Evolutionary conservation across 23 tunicate species (phyloP).

Genomic region (Botrylloides violaceus): DNA sequence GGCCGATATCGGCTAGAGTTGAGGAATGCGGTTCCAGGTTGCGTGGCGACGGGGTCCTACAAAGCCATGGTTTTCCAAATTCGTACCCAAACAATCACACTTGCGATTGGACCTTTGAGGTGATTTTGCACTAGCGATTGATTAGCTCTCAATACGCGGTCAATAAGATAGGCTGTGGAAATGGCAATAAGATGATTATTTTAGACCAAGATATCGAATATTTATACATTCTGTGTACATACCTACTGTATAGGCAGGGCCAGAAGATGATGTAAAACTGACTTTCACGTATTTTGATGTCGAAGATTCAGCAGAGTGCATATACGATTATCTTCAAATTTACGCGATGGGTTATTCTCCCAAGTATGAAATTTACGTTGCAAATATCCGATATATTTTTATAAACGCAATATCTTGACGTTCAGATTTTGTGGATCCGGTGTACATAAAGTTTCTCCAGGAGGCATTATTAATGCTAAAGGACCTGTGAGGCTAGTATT

Average conservation of each 20-base stretch:
- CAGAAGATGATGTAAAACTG: slow-evolving; percentile 2
- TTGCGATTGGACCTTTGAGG: slow-evolving; percentile 76
- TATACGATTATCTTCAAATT: slow-evolving; percentile 6
- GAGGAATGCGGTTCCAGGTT: slow-evolving; percentile 62
- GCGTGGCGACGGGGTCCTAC: slow-evolving; percentile 35
- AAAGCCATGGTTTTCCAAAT: slow-evolving; percentile 48
- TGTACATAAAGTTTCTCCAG: slow-evolving; percentile 33
- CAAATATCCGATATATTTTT: background rate
- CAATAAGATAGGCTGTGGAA: no score
- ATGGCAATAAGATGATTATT: no score
- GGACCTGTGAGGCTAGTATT: slow-evolving; percentile 29
- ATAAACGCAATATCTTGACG: background rate
- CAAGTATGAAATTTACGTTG: background rate
- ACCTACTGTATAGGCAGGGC: slow-evolving; percentile 3
- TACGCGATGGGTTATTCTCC: slow-evolving; percentile 15
- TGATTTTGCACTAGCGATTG: background rate
- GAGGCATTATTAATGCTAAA: slow-evolving; percentile 27
- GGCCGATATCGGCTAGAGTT: background rate
- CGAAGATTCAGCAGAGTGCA: slow-evolving; percentile 12
- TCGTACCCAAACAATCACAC: slow-evolving; percentile 40
- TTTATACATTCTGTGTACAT: no score
- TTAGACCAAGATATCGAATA: no score
- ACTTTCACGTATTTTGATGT: slow-evolving; percentile 8
- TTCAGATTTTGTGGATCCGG: slow-evolving; percentile 63
- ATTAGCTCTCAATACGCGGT: background rate